Evolutionary conservation across 2,888 invertebrate genomes (phyloP).

Genomic region (Mimas tiliae): DNA sequence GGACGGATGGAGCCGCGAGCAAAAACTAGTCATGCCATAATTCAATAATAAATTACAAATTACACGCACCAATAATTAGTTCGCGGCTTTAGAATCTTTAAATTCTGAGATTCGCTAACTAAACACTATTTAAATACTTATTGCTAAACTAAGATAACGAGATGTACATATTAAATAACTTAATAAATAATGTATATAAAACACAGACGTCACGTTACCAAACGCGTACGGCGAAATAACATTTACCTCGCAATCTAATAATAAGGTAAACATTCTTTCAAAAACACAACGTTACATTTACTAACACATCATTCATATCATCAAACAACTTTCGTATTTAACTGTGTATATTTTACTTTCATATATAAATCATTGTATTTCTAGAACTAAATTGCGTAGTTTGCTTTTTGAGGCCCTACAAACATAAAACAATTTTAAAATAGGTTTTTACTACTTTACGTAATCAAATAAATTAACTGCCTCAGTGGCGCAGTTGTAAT

Average conservation of each 20-base stretch:
- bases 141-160: too few relatives aligned
- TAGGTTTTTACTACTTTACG: background rate
- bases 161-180: constrained; percentile 7
- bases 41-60: too few relatives aligned
- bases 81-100: too few relatives aligned
- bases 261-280: constrained; percentile 8
- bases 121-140: too few relatives aligned
- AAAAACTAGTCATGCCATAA: too few relatives aligned
- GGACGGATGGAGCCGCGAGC: too few relatives aligned
- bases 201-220: constrained; percentile 1
- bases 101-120: too few relatives aligned
- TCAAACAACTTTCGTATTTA: constrained; percentile 1
- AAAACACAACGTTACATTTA: constrained; percentile 12
- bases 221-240: background rate
- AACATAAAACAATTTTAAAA: background rate
- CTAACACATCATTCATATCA: constrained; percentile 12
- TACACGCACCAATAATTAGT: too few relatives aligned
- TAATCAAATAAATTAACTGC: background rate
- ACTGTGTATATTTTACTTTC: background rate
- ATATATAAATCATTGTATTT: constrained; percentile 17
- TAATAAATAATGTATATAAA: background rate
- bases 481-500: too few relatives aligned
- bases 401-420: background rate
- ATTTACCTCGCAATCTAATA: background rate
- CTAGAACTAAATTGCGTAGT: background rate